Base-by-base conservation (phyloP, 2,113 vertebrate species). In the Phasianus colchicus region DNA sequence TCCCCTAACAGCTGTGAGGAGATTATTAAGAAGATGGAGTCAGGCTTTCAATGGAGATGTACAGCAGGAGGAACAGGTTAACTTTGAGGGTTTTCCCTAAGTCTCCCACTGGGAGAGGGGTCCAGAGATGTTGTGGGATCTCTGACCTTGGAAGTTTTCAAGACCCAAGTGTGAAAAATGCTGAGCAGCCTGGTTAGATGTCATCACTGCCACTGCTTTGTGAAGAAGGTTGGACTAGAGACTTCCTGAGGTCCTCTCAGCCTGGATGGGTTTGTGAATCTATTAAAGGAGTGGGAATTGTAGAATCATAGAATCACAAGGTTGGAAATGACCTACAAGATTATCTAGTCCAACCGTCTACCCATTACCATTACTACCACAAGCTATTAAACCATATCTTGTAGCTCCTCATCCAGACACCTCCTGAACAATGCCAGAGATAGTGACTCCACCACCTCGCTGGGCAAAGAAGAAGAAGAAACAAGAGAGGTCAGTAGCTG, bases 1-100 rank as follows among this genome's bases (percentile, higher is more conserved):
- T 20, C 2, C 6, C 2, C 11, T 43, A 43, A 0, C 2, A 18
- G 1, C 20, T 61, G 0, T 13, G 9, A 12, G 19, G 32, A 30
- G 10, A 25, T 65, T 29, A 43, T 6, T 52, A 38, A 52, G 58
- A 76, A 73, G 48, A 21, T 1, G 12, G 17, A 86, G 10, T 11
- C 25, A 65, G 48, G 8, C 0, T 9, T 73, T 80, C 65, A 57
- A 36, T 22, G 32, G 32, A 79, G 5, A 5, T n/a, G 5, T 11
- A 27, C 21, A 40, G 36, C 11, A 14, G 8, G 34, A 14, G 5
- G 9, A 27, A n/a, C 48, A 48, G 14, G 47, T 34, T 3, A 40
- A 40, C 8, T 18, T 40, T 48, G 38, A 84, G 54, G 6, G 58
- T 61, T 61, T 43, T 6, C 12, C 5, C 19, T 9, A 20, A 66